phyloP scores from a whole-genome alignment of 2,113 vertebrate species.

The Rhizomys pruinosus region DNA sequence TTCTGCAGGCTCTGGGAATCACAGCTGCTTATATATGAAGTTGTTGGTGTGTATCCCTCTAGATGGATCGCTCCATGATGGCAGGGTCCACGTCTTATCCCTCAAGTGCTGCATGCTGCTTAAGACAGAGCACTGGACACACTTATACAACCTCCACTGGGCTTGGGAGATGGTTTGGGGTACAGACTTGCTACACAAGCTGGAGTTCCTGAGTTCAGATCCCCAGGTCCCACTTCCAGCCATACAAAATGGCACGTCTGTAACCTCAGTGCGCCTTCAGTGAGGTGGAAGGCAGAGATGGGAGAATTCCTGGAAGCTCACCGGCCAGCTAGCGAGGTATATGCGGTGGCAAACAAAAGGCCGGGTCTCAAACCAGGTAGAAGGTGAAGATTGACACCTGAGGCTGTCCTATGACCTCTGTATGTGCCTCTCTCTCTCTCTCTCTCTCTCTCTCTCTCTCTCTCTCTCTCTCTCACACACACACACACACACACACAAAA shows the following conservation, averaged over 20 bases:
- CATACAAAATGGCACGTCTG: background rate
- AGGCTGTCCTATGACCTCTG: background rate
- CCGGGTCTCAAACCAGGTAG: background rate
- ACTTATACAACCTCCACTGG: background rate
- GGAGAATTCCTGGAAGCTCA: background rate
- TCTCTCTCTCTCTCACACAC: too few species aligned
- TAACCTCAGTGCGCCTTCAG: too few species aligned
- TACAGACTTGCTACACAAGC: background rate
- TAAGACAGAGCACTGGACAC: background rate
- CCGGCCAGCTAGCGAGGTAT: background rate
- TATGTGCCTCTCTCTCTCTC: too few species aligned
- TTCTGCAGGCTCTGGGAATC: background rate
- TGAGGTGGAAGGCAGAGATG: background rate
- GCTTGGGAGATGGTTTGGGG: background rate
- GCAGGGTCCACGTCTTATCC: background rate
- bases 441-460: too few species aligned
- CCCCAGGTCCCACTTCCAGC: too few species aligned
- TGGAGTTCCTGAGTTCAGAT: background rate
- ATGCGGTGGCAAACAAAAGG: background rate
- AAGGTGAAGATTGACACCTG: background rate
- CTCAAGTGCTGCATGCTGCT: background rate
- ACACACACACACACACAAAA: background rate
- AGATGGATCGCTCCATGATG: background rate
- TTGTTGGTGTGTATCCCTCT: background rate
- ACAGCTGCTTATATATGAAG: background rate